Base-by-base conservation (phyloP, 2,113 vertebrate species). In the Elachura formosa region DNA sequence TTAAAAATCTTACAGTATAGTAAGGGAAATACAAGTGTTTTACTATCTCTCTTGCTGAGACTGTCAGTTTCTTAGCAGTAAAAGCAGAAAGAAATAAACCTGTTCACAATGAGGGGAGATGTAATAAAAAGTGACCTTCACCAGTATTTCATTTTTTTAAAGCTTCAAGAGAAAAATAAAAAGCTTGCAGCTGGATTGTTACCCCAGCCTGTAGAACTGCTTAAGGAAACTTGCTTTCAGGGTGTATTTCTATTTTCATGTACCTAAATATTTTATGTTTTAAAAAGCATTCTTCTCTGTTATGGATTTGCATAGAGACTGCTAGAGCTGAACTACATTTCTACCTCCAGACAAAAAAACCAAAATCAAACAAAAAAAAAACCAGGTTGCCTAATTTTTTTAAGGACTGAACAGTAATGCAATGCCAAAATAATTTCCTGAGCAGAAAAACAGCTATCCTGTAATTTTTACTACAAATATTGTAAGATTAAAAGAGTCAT, bases 51-150 rank as follows among this genome's bases (percentile, higher is more conserved):
- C 49, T 33, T 83, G 62, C 67, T 80, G 68, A 77, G 68, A 77
- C 48, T 86, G 82, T 43, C 86, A 81, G 46, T 61, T 90, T 86
- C 80, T 78, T 63, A 92, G 63, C 55, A 59, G 43, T 67, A 81
- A 94, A 82, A 87, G 55, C 41, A 79, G 76, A 62, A 81, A 86
- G 59, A 93, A 94, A 93, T 51, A 92, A 93, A 85, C n/a, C 21
- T 38, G 24, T 72, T 69, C 41, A 55, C 41, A 90, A 54, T 31
- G 36, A 81, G 23, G 28, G 51, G 48, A 75, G 59, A 40, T 40
- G 36, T 51, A 69, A 86, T 83, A 94, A 93, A 92, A 77, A 73
- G 31, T 71, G 59, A 71, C 90, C 90, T 93, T 90, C 43, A 84
- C 67, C 76, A 59, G 9, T 86, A 67, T 88, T 95, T 94, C 48